A percentile compares a stretch with the other conserved stretches of the same genome.
phyloP scores from a whole-genome alignment of 2,888 invertebrate genomes.

The Caenorhabditis panamensis region DNA sequence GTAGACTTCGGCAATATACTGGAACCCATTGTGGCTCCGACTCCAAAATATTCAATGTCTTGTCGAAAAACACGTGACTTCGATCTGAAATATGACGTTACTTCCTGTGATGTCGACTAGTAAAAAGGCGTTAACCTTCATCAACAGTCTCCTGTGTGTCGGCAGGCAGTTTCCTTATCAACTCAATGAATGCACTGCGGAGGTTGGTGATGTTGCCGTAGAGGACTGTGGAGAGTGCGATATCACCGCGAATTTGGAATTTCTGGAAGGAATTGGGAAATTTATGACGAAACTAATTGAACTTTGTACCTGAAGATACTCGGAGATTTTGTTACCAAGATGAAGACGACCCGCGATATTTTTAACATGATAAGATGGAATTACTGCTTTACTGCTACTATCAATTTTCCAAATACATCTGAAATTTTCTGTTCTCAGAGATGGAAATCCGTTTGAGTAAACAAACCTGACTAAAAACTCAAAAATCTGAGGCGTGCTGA shows the following conservation, averaged over 20 bases:
- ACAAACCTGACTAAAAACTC: conserved; percentile 61
- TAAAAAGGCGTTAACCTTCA: conserved; percentile 39
- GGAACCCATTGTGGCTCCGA: conserved; percentile 47
- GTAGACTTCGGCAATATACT: conserved; percentile 36
- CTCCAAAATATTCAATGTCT: conserved; percentile 6
- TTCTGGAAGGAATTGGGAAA: conserved; percentile 47
- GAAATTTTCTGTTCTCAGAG: too few relatives aligned
- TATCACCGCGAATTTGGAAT: conserved; percentile 57
- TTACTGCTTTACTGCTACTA: conserved; percentile 25
- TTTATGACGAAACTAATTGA: not conserved
- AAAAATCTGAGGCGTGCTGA: conserved; percentile 49
- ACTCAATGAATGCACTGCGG: conserved; percentile 51
- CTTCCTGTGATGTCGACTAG: not conserved
- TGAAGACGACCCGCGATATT: conserved; percentile 36
- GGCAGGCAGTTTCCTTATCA: conserved; percentile 51
- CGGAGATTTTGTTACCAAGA: conserved; percentile 41
- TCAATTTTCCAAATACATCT: conserved; percentile 65
- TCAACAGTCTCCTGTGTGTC: conserved; percentile 22
- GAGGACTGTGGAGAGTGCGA: conserved; percentile 58
- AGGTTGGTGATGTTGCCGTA: conserved; percentile 60
- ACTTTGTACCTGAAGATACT: conserved; percentile 37
- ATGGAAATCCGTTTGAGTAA: too few relatives aligned
- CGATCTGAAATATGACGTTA: conserved; percentile 29
- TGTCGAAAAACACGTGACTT: conserved; percentile 26
- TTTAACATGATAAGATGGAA: conserved; percentile 50